phyloP scores from a whole-genome alignment of 2,888 invertebrate genomes.

The Arrhopalites spinosus region DNA sequence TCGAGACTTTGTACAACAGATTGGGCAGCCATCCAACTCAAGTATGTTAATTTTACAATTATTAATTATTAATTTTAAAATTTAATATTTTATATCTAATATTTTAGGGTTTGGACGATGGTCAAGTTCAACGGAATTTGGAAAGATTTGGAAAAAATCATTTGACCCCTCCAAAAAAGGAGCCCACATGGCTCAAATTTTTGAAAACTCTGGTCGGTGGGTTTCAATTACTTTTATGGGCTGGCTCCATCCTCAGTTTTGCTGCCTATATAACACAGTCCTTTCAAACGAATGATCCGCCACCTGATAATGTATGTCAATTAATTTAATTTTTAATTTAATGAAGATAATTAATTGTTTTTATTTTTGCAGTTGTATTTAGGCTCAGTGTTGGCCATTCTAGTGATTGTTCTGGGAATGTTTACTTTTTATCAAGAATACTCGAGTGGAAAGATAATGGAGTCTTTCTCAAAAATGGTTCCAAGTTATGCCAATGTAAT shows the following conservation, averaged over 20 bases:
- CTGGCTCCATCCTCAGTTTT: constrained; percentile 51
- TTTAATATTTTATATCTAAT: neutral
- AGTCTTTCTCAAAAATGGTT: constrained; percentile 65
- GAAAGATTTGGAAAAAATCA: constrained; percentile 51
- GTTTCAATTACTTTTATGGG: constrained; percentile 53
- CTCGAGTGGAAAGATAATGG: constrained; percentile 63
- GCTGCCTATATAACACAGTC: constrained; percentile 45
- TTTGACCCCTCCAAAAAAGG: constrained; percentile 51
- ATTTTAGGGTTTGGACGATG: constrained; percentile 45
- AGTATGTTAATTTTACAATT: constrained; percentile 57
- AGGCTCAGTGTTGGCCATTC: constrained; percentile 63
- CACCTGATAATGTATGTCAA: constrained; percentile 49
- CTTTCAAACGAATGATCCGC: constrained; percentile 40
- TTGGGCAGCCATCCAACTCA: constrained; percentile 62
- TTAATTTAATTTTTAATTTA: neutral
- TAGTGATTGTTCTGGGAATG: constrained; percentile 64
- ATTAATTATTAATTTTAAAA: neutral
- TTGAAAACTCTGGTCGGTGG: constrained; percentile 53
- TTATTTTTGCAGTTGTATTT: constrained; percentile 61
- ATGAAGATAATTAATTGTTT: neutral
- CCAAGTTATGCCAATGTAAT: constrained; percentile 59
- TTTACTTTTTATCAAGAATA: constrained; percentile 66
- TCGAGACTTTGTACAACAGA: constrained; percentile 63
- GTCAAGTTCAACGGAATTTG: constrained; percentile 46
- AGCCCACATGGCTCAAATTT: constrained; percentile 51